Evolutionary conservation across 30 jellyfish, hydroid and myxozoan species (phyloP).

Genomic region (Morbakka virulenta): DNA sequence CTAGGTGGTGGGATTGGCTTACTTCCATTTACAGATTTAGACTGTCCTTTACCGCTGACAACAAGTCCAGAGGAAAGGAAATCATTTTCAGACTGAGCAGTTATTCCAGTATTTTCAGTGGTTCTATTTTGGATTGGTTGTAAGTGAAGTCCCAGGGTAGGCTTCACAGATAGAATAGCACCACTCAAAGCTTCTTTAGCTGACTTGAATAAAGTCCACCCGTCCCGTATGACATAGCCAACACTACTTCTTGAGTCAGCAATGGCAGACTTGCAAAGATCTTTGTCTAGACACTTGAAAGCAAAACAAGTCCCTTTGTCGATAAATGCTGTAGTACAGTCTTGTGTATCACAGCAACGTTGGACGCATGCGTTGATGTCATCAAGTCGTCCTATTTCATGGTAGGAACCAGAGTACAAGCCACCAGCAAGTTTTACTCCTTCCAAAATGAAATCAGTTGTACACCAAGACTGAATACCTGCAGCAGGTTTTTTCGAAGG

Average conservation of each 20-base stretch:
- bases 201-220: conserved; percentile 50
- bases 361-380: conserved; percentile 62
- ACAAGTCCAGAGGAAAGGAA: no score
- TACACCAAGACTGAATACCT: conserved; percentile 72
- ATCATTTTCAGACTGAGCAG: neutral
- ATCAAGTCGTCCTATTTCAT: conserved; percentile 68
- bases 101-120: neutral
- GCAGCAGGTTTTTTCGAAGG: conserved; percentile 31
- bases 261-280: conserved; percentile 57
- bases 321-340: conserved; percentile 82
- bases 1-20: no score
- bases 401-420: conserved; percentile 67
- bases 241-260: conserved; percentile 53
- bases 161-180: conserved; percentile 16
- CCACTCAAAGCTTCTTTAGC: conserved; percentile 75
- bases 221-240: conserved; percentile 84
- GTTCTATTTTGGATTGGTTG: neutral
- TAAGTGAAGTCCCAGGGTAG: conserved; percentile 12
- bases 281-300: conserved; percentile 57
- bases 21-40: no score
- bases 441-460: conserved; percentile 56
- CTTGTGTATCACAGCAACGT: conserved; percentile 64
- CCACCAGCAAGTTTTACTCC: conserved; percentile 83
- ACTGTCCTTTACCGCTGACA: no score
- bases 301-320: conserved; percentile 75